phyloP scores from a whole-genome alignment of 1,140 invertebrate genomes.

The Hyposmocoma kahamanoa region DNA sequence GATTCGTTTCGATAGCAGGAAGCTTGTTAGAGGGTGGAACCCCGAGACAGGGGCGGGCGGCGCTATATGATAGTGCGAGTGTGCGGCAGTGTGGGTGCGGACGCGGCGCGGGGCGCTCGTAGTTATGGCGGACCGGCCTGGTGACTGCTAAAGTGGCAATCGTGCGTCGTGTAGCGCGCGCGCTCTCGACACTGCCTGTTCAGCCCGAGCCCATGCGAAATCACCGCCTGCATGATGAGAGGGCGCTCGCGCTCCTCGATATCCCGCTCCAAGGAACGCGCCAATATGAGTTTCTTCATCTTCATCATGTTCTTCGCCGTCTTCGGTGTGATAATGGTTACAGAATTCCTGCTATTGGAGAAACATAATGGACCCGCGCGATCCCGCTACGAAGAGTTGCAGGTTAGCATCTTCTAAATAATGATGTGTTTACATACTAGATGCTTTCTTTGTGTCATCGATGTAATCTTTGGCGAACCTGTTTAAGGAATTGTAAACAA shows the following conservation, averaged over 20 bases:
- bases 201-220: constrained; percentile 34
- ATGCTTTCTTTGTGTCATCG: too few species aligned
- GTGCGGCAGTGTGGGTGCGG: constrained; percentile 32
- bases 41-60: constrained; percentile 1
- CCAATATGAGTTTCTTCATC: constrained; percentile 90
- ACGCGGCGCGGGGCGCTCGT: constrained; percentile 31
- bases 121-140: constrained; percentile 15
- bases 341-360: constrained; percentile 86
- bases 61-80: constrained; percentile 19
- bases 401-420: constrained; percentile 62
- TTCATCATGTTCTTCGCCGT: constrained; percentile 93
- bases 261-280: constrained; percentile 80
- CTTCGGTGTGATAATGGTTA: constrained; percentile 88
- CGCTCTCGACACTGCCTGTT: constrained; percentile 23
- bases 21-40: constrained; percentile 36
- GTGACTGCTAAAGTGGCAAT: background rate
- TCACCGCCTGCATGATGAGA: constrained; percentile 43
- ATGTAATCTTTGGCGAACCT: too few species aligned
- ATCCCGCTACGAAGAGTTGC: constrained; percentile 73
- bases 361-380: constrained; percentile 50
- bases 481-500: too few species aligned
- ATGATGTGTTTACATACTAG: too few species aligned
- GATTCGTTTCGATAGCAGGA: too few species aligned
- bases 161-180: constrained; percentile 27
- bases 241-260: constrained; percentile 49